phyloP scores from a whole-genome alignment of 2,113 vertebrate species.

The Calidris pugnax region DNA sequence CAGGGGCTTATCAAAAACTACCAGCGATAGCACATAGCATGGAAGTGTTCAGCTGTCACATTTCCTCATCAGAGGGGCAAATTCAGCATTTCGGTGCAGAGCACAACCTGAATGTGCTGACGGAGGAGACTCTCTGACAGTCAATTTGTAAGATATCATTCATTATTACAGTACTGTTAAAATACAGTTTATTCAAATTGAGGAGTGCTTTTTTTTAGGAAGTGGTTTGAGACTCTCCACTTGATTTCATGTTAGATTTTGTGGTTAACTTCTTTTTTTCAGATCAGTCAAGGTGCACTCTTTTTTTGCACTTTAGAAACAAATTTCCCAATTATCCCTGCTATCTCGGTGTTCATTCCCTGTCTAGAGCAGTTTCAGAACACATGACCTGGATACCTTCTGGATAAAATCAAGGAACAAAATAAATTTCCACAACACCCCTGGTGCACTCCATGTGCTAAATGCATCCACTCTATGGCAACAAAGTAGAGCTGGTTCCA shows the following conservation, averaged over 20 bases:
- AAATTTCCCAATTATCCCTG: neutral
- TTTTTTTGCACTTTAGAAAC: neutral
- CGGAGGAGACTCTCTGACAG: neutral
- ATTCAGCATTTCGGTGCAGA: neutral
- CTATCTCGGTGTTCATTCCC: neutral
- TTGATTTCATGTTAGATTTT: neutral
- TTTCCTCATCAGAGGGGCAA: neutral
- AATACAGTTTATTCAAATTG: neutral
- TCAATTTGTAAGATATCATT: neutral
- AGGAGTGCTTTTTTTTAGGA: neutral
- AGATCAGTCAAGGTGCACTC: rapidly evolving
- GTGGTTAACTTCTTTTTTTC: neutral
- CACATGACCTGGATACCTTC: neutral
- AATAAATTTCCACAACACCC: neutral
- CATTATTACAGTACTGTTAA: neutral
- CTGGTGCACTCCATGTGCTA: neutral
- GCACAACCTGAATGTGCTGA: neutral
- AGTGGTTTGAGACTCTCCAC: neutral
- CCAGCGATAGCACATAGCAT: neutral
- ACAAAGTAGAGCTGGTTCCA: neutral
- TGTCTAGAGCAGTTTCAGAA: neutral
- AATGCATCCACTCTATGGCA: neutral
- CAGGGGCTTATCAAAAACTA: neutral
- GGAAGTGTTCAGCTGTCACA: neutral
- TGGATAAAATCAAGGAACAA: neutral